Percentiles rank a stretch among this genome's conserved stretches.
Conservation (phyloP, 2,113 vertebrate species). For the Meles meles region DNA sequence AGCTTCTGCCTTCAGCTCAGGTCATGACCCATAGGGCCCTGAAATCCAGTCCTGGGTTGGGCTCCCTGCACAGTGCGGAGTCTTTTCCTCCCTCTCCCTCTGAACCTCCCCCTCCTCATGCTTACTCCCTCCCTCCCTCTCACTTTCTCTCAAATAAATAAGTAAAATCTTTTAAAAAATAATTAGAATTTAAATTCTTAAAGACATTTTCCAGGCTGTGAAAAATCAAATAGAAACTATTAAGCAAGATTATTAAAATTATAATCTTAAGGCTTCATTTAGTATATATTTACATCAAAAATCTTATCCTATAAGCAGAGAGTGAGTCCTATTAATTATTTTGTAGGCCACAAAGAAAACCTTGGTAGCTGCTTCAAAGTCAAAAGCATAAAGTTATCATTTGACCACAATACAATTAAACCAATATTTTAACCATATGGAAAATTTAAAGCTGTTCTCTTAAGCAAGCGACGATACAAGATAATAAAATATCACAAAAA, state of each 20-base stretch:
- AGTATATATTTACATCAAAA: background rate
- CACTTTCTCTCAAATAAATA: too few relatives aligned
- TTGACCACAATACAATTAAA: background rate
- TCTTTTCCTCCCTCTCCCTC: too few relatives aligned
- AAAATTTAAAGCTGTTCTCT: background rate
- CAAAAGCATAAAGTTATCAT: background rate
- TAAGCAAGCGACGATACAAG: background rate
- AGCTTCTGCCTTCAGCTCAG: too few relatives aligned
- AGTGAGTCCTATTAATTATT: background rate
- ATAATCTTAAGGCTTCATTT: background rate
- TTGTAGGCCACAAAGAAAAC: background rate
- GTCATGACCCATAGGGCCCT: too few relatives aligned
- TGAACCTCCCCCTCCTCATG: too few relatives aligned
- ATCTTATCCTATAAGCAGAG: background rate
- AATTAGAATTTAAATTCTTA: background rate
- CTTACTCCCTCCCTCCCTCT: too few relatives aligned
- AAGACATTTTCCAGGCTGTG: background rate
- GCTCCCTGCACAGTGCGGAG: too few relatives aligned
- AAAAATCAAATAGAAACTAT: background rate
- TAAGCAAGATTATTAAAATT: background rate
- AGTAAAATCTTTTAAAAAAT: background rate
- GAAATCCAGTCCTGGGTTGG: accelerated
- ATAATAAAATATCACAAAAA: background rate
- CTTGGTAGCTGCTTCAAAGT: background rate
- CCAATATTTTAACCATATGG: background rate